Evolutionary conservation across 2,888 invertebrate genomes (phyloP), one percentile per base, ranked within the genome.

Genomic region (Branchipolynoe longqiensis): DNA sequence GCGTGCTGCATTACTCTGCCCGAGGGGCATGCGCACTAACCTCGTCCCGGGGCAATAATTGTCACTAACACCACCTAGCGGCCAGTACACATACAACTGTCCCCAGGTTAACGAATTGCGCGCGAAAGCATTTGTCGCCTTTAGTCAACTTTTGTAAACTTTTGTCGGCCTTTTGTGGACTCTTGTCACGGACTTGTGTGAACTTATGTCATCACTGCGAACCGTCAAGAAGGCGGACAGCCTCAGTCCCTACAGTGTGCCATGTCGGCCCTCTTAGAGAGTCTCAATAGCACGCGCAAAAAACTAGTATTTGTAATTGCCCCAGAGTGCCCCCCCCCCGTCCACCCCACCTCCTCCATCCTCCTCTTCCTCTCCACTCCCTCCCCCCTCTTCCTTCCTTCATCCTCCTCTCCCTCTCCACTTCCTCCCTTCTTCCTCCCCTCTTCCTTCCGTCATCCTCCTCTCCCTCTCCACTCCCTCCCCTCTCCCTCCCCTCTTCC

Each of bases 61-160:
- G 54, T 41, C 54, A 48, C 48, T 78, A 48, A 78, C 78, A 41
- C n/a, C 41, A 78, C 25, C 1, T 48, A 48, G 28, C 41, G 4
- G n/a, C n/a, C n/a, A n/a, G n/a, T n/a, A n/a, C 78, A 25, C 18
- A 41, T 1, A 41, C 78, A 12, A 22, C 48, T 78, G 78, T 41
- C 28, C 12, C 41, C 22, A 6, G 78, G 78, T 54, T 54, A 78
- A 78, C 41, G 78, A 41, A 8, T 22, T n/a, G 48, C 78, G 48
- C 41, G 78, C 14, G n/a, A n/a, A n/a, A n/a, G n/a, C n/a, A n/a
- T n/a, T n/a, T n/a, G n/a, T n/a, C n/a, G n/a, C n/a, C n/a, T n/a
- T n/a, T n/a, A n/a, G n/a, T n/a, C n/a, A 12, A 78, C 78, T 78
- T 78, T 78, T 78, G 78, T 78, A 41, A 78, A 48, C 78, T 78